Base-by-base conservation (phyloP, 1,140 invertebrate species). In the Augochlora pura region DNA sequence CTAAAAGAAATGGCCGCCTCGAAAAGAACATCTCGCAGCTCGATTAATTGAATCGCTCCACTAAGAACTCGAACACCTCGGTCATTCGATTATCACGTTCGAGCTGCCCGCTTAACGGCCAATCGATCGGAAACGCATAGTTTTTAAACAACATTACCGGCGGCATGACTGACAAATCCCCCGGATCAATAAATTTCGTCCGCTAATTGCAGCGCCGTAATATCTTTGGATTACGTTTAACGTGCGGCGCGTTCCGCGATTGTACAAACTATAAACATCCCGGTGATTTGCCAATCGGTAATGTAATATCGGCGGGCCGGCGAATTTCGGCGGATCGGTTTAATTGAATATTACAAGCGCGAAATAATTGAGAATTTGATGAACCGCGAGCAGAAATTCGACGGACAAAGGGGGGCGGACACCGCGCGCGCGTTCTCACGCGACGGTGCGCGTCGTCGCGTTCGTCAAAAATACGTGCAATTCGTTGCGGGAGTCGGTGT, bases 141-240 rank as follows among this genome's bases (percentile, higher is more conserved):
- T 46, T 46, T 46, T 59, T 59, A 59, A n/a, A 23, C 23, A n/a
- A 54, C 21, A 54, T 21, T n/a, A 54, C 52, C 21, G 16, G 16
- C 7, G 52, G 52, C 5, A 54, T 54, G 52, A 54, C 52, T 54
- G 52, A 21, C 52, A 54, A n/a, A 54, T 54, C 52, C 18, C 18
- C 52, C 16, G 21, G 52, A 54, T n/a, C 38, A 59, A 64, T 57
- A 65, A 73, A 62, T 25, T 75, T 68, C 39, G 69, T 69, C 73
- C 54, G 63, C 52, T 70, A 74, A 80, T 80, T 80, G 77, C 62
- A 69, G 76, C 75, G 77, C 60, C 68, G 78, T 80, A 64, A 80
- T 80, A 76, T 60, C 64, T 76, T 66, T 54, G 73, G 65, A 80
- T 80, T 80, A 80, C 72, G 52, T 46, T 27, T 49, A 60, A 75